phyloP scores from a whole-genome alignment of 2,888 invertebrate genomes.

The Stenoptilia bipunctidactyla region DNA sequence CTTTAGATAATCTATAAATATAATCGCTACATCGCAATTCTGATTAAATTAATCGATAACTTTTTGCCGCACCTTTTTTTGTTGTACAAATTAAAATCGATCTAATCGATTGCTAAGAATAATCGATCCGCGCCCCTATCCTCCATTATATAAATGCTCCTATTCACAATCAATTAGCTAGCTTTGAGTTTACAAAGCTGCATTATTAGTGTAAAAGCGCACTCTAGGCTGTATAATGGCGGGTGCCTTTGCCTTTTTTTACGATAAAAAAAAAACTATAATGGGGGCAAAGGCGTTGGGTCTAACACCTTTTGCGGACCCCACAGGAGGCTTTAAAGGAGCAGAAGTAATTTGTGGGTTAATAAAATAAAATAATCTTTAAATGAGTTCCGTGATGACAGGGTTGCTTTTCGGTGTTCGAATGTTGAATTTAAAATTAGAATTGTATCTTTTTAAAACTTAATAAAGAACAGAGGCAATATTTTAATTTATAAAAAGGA shows the following conservation, averaged over 20 bases:
- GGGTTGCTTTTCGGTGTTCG: background rate
- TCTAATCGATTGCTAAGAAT: background rate
- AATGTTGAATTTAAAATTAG: background rate
- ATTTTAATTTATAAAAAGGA: too few relatives aligned
- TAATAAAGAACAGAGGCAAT: too few relatives aligned
- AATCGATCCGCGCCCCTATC: conserved; percentile 26
- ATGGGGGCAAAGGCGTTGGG: conserved; percentile 44
- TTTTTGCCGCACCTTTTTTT: background rate
- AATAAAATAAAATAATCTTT: conserved; percentile 57
- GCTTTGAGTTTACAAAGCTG: conserved; percentile 43
- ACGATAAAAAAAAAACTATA: conserved; percentile 59
- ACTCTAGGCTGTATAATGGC: conserved; percentile 31
- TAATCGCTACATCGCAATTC: too few relatives aligned
- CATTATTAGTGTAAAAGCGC: conserved; percentile 48
- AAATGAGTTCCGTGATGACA: background rate
- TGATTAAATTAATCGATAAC: too few relatives aligned
- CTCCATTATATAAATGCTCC: conserved; percentile 34
- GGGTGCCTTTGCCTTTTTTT: conserved; percentile 39
- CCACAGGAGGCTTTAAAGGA: conserved; percentile 47
- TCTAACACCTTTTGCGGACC: conserved; percentile 63
- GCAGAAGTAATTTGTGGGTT: conserved; percentile 53
- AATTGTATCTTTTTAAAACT: background rate
- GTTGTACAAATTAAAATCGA: background rate
- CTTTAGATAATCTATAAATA: too few relatives aligned
- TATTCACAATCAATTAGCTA: conserved; percentile 63